phyloP scores from a whole-genome alignment of 1,140 invertebrate genomes.

The Condylostylus longicornis region DNA sequence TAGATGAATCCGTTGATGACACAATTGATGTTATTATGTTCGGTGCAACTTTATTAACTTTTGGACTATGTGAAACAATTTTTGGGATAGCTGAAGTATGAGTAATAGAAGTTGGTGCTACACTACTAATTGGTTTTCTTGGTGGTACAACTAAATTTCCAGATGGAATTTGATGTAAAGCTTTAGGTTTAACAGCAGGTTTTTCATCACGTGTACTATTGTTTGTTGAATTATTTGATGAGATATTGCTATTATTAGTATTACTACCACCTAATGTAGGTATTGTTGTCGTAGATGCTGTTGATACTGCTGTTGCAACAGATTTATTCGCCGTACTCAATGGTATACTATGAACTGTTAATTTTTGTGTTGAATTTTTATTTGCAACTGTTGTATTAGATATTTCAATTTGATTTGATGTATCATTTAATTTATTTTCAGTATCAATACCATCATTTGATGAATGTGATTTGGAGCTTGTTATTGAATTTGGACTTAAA shows the following conservation, averaged over 20 bases:
- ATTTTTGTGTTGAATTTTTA: slow-evolving; percentile 23
- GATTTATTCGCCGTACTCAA: slow-evolving; percentile 47
- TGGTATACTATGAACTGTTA: slow-evolving; percentile 52
- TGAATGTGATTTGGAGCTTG: slow-evolving; percentile 51
- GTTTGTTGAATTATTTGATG: slow-evolving; percentile 11
- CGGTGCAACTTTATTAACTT: slow-evolving; percentile 30
- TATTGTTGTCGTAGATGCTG: slow-evolving; percentile 7
- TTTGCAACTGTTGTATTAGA: no score
- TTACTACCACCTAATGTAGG: slow-evolving; percentile 9
- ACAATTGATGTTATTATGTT: slow-evolving; percentile 27
- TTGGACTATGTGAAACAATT: slow-evolving; percentile 47
- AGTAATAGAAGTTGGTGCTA: slow-evolving; percentile 56
- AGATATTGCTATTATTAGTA: slow-evolving; percentile 5
- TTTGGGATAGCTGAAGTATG: slow-evolving; percentile 49
- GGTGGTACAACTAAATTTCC: slow-evolving; percentile 29
- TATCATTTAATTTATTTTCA: slow-evolving; percentile 13
- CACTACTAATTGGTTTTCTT: slow-evolving; percentile 64
- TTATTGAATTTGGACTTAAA: slow-evolving; percentile 51
- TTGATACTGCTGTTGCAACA: slow-evolving; percentile 14
- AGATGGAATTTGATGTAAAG: slow-evolving; percentile 14
- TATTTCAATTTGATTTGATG: no score
- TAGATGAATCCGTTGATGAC: slow-evolving; percentile 20
- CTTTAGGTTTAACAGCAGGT: slow-evolving; percentile 20
- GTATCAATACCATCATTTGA: slow-evolving; percentile 23
- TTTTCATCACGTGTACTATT: slow-evolving; percentile 7